Evolutionary conservation across 2,797 vertebrate genomes (phyloP).

Genomic region (Ctenochaetus hawaiiensis): DNA sequence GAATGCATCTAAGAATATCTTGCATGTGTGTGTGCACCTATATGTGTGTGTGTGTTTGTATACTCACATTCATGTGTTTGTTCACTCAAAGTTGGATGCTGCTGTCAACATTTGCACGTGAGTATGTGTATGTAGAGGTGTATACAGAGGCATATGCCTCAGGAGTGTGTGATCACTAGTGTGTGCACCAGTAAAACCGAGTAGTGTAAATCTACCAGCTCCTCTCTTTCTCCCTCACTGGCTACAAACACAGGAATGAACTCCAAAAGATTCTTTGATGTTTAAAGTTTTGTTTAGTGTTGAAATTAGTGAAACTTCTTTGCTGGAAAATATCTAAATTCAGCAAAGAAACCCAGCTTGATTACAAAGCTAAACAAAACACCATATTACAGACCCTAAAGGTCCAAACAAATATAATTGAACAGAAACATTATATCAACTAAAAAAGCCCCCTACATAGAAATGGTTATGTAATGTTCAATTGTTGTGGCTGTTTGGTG

Average conservation of each 20-base stretch:
- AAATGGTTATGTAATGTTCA: neutral
- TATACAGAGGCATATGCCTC: constrained; percentile 13
- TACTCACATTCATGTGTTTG: neutral
- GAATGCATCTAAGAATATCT: constrained; percentile 34
- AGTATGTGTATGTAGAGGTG: constrained; percentile 1
- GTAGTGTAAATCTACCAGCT: constrained; percentile 37
- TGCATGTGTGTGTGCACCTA: neutral
- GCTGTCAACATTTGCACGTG: constrained; percentile 44
- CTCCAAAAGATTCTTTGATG: neutral
- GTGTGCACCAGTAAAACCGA: constrained; percentile 25
- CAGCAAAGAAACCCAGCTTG: neutral
- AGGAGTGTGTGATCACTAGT: constrained; percentile 2
- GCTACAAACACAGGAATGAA: constrained; percentile 9
- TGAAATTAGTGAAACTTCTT: neutral
- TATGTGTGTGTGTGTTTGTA: constrained; percentile 18
- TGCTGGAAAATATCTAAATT: constrained; percentile 3
- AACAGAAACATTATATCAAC: neutral
- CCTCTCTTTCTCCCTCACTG: constrained; percentile 4
- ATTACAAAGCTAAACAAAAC: constrained; percentile 12
- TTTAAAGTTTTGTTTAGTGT: neutral
- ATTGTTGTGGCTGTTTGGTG: neutral
- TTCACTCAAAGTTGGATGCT: constrained; percentile 11
- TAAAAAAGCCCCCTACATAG: too few relatives aligned
- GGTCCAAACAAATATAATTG: neutral
- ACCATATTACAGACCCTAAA: neutral